Evolutionary conservation across 2,888 invertebrate genomes (phyloP).

Genomic region (Synergus umbraculus): DNA sequence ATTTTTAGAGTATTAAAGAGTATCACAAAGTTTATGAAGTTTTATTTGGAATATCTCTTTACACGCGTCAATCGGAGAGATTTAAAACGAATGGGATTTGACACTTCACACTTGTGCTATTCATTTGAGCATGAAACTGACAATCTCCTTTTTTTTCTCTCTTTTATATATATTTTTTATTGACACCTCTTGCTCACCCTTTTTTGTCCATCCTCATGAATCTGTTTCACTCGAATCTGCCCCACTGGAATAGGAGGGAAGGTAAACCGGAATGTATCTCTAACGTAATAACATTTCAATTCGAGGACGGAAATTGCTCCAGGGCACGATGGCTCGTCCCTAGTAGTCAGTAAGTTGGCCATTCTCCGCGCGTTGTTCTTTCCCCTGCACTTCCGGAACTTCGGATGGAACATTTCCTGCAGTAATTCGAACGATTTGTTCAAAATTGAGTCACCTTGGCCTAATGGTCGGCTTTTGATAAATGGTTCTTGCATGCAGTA

Average conservation of each 20-base stretch:
- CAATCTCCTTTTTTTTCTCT: constrained; percentile 3
- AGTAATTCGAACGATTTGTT: constrained; percentile 2
- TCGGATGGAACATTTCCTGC: constrained; percentile 19
- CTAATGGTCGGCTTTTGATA: not conserved
- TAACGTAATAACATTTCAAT: constrained; percentile 77
- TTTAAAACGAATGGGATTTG: not conserved
- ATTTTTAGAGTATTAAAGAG: not conserved
- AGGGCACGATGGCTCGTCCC: constrained; percentile 60
- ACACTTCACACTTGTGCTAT: not conserved
- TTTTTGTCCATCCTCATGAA: constrained; percentile 33
- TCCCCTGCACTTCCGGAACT: constrained; percentile 42
- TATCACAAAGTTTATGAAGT: not conserved
- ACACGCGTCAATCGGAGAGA: not conserved
- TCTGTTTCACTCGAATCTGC: constrained; percentile 17
- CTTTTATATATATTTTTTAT: not conserved
- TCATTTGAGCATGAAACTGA: not conserved
- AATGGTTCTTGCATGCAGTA: not conserved
- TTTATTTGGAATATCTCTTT: not conserved
- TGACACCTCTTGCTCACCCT: not conserved
- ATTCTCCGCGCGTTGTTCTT: constrained; percentile 53
- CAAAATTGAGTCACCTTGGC: not conserved
- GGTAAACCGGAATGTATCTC: constrained; percentile 66
- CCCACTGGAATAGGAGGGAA: constrained; percentile 31
- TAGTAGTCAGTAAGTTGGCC: constrained; percentile 58
- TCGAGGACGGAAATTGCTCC: constrained; percentile 75